phyloP scores from a whole-genome alignment of 2,113 vertebrate species.

The sheep (Ovis aries) region DNA sequence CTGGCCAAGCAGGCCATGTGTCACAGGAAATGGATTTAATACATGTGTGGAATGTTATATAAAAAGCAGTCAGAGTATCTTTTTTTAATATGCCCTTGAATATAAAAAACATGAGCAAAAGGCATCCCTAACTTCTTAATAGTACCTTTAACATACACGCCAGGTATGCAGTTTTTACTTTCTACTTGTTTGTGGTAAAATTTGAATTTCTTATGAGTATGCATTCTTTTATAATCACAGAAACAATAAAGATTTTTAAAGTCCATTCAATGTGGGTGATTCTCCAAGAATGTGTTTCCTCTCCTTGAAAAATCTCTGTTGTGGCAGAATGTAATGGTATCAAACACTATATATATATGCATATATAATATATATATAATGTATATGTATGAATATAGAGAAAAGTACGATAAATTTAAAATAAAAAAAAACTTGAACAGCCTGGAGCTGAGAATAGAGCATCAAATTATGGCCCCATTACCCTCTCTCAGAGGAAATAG shows the following conservation, averaged over 20 bases:
- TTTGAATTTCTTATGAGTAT: slow-evolving; percentile 2
- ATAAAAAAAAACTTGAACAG: slow-evolving; percentile 13
- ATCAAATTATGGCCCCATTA: background rate
- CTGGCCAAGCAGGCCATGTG: background rate
- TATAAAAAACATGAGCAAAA: background rate
- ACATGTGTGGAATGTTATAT: background rate
- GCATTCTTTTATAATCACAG: slow-evolving; percentile 16
- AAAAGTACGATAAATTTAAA: background rate
- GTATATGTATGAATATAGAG: background rate
- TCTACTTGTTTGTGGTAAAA: background rate
- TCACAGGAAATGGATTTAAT: background rate
- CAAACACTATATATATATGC: background rate
- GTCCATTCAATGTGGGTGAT: background rate
- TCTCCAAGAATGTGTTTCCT: background rate
- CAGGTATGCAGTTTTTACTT: background rate
- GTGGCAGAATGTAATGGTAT: slow-evolving; percentile 17
- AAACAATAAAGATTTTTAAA: slow-evolving; percentile 13
- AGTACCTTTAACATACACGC: background rate
- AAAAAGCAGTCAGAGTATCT: background rate
- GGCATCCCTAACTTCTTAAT: background rate
- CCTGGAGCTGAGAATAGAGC: background rate
- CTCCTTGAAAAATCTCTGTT: slow-evolving; percentile 17
- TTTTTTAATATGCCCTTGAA: background rate
- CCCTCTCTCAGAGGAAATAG: background rate
- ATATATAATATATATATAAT: background rate